Evolutionary conservation across 2,113 vertebrate genomes (phyloP), one percentile per base, ranked within the genome.

Genomic region (Mobula hypostoma): DNA sequence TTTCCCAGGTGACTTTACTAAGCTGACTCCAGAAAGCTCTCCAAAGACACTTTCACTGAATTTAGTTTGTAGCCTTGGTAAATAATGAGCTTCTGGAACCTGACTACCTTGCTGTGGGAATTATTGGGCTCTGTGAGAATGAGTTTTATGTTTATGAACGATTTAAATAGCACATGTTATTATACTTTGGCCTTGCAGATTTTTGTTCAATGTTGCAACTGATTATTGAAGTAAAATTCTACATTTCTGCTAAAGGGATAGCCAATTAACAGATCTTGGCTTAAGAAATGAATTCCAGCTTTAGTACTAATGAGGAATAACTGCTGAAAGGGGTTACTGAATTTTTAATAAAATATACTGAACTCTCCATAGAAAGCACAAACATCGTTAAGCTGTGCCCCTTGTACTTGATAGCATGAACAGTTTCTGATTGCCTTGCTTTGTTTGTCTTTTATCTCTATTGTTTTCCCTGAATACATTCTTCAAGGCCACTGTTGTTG

Each of bases 101-200:
- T 93, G 70, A 21, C 68, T 36, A 74, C 6, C 32, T 93, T 93
- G 61, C 29, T 14, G 32, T 93, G 32, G 90, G 90, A 74, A 74
- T 74, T 40, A 70, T n/a, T 74, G 19, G 70, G 56, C 40, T 74
- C 9, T 21, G 72, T 15, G 15, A 74, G 91, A 72, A 74, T 36
- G 91, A 74, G 68, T 27, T 76, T 93, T 93, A 12, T 93, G 91
- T 29, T 93, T 93, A 48, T 93, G 68, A 93, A 93, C 40, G 68
- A 74, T 72, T 93, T 93, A 90, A 90, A 66, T 17, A 24, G 40
- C 29, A 93, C 70, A 72, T 48, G 56, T 48, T 40, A 93, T 56
- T 93, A 76, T 72, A 48, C 32, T 4, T 74, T 6, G 48, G 72
- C 15, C 74, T 56, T 2, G 36, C n/a, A 70, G 36, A 63, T n/a